Evolutionary conservation across 2,797 vertebrate genomes (phyloP).

Genomic region (Rhabdophis nuchalis): DNA sequence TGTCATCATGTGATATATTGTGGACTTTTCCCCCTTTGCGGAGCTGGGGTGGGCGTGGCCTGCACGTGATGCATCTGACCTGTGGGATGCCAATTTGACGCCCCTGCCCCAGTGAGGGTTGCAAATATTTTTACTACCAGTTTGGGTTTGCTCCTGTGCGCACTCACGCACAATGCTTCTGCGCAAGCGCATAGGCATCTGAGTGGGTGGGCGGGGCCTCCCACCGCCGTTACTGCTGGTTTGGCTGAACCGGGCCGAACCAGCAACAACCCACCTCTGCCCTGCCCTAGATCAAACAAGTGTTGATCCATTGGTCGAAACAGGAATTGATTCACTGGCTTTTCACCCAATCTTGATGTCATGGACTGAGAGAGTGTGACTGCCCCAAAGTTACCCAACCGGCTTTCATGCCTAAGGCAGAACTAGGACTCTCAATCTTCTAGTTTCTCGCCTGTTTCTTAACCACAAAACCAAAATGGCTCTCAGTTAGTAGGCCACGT

Average conservation of each 20-base stretch:
- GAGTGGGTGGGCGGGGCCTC: too few species aligned
- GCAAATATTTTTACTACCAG: too few species aligned
- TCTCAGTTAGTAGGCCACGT: background rate
- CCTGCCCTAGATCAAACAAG: background rate
- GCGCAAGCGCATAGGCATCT: too few species aligned
- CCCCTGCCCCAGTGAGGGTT: background rate
- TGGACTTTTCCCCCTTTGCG: too few species aligned
- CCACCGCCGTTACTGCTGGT: too few species aligned
- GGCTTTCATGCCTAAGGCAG: background rate
- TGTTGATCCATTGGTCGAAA: background rate
- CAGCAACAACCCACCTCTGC: too few species aligned
- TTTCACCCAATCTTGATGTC: background rate
- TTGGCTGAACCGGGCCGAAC: too few species aligned
- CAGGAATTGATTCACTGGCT: background rate
- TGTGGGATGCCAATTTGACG: accelerated
- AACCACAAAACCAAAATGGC: background rate
- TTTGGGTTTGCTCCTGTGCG: too few species aligned
- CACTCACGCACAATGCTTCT: too few species aligned
- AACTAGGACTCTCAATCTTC: background rate
- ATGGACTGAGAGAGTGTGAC: background rate
- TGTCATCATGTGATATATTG: too few species aligned
- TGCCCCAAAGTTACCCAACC: background rate
- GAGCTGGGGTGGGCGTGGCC: too few species aligned
- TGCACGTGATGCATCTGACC: too few species aligned
- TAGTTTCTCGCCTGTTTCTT: background rate